Evolutionary conservation across 2,113 vertebrate species (phyloP).

Genomic region (Athene noctua): DNA sequence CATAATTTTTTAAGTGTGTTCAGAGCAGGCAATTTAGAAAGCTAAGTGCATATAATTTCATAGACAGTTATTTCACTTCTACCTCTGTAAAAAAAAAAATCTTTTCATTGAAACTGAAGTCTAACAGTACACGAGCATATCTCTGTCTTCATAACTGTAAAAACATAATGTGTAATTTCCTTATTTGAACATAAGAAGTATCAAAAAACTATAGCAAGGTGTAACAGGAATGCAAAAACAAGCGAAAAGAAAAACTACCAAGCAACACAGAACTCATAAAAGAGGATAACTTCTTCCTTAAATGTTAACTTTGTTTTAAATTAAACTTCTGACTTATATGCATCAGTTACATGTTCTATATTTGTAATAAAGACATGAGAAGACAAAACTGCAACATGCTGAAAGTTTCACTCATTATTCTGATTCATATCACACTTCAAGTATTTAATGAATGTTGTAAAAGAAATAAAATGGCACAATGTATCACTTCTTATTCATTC

Average conservation of each 20-base stretch:
- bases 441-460: neutral
- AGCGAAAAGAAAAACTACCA: neutral
- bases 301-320: neutral
- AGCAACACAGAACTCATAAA: neutral
- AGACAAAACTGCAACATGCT: neutral
- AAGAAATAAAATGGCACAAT: neutral
- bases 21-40: neutral
- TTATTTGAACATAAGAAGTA: neutral
- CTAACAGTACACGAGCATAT: neutral
- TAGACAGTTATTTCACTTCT: neutral
- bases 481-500: neutral
- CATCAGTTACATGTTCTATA: neutral
- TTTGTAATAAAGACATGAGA: neutral
- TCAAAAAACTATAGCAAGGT: neutral
- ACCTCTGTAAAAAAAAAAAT: neutral
- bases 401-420: neutral
- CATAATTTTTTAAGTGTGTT: neutral
- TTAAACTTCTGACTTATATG: neutral
- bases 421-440: neutral
- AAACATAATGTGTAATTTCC: neutral
- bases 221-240: neutral
- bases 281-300: neutral
- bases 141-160: neutral
- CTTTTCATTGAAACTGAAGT: neutral
- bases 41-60: neutral